Evolutionary conservation across 92 coral and sea anemone species (phyloP).

Genomic region (Pocillopora grandis): DNA sequence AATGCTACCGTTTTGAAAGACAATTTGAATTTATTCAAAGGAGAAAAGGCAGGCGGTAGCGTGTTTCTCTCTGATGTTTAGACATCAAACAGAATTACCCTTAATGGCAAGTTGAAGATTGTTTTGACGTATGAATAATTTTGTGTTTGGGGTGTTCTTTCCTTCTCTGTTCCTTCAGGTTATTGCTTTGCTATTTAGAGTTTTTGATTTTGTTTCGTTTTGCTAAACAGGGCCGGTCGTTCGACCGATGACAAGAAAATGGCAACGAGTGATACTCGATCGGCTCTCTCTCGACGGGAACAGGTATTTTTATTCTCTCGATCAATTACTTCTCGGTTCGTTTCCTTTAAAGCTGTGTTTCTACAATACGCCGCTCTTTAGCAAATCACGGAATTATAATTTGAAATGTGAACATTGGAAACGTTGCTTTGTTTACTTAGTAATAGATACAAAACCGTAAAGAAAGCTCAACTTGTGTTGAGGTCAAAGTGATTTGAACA

Average conservation of each 20-base stretch:
- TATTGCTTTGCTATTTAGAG: background rate
- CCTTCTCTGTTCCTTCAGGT: background rate
- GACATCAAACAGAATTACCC: background rate
- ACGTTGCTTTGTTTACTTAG: constrained; percentile 1
- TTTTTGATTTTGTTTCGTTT: background rate
- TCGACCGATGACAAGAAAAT: constrained; percentile 53
- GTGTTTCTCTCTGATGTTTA: background rate
- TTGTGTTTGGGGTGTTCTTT: background rate
- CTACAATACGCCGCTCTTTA: background rate
- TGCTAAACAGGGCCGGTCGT: constrained; percentile 40
- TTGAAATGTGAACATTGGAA: background rate
- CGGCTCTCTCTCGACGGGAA: constrained; percentile 56
- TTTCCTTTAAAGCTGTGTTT: background rate
- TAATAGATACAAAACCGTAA: background rate
- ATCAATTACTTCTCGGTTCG: background rate
- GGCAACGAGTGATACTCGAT: constrained; percentile 49
- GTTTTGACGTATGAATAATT: constrained; percentile 6
- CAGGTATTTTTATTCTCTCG: constrained; percentile 38
- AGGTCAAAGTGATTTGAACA: no score
- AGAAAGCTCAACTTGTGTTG: background rate
- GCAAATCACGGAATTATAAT: background rate
- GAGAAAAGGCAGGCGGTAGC: background rate
- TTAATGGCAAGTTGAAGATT: constrained; percentile 1
- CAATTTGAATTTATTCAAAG: constrained; percentile 32
- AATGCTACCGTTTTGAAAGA: background rate